These are phyloP conservation scores for Lamproptera curius DNA, from an alignment of 2,888 invertebrate genomes.

Conservation along the genomic window DNA sequence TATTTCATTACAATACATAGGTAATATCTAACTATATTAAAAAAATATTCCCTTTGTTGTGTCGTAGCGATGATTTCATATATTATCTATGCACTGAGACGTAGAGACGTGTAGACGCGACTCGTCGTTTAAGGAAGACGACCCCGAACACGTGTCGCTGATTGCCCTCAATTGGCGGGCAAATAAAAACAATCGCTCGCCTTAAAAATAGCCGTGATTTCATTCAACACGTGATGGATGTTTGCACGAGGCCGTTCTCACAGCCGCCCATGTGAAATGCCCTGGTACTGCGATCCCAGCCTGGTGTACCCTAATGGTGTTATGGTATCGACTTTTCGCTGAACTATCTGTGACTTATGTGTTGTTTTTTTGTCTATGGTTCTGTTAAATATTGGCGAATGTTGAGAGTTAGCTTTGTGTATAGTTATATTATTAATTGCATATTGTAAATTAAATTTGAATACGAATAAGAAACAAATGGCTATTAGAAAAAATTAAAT, in stretches of 20 bases:
- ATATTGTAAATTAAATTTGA: too few species aligned
- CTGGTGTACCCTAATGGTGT: slow-evolving; percentile 58
- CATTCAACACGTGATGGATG: slow-evolving; percentile 73
- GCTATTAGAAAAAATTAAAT: too few species aligned
- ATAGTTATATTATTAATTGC: too few species aligned
- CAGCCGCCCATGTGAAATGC: slow-evolving; percentile 69
- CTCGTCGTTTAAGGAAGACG: slow-evolving; percentile 60
- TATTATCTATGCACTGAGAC: slow-evolving; percentile 9
- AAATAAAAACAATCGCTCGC: slow-evolving; percentile 77
- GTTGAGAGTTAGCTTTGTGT: too few species aligned
- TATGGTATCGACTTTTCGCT: slow-evolving; percentile 37
- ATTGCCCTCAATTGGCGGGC: slow-evolving; percentile 77
- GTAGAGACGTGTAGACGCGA: slow-evolving; percentile 36
- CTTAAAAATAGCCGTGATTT: slow-evolving; percentile 77
- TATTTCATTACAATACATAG: too few species aligned
- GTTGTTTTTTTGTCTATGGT: too few species aligned
- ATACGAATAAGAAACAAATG: too few species aligned
- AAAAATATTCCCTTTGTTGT: too few species aligned
- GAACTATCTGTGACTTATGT: too few species aligned
- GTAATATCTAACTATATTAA: too few species aligned
- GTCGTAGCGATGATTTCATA: too few species aligned
- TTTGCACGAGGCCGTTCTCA: slow-evolving; percentile 65
- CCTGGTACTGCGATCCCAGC: slow-evolving; percentile 55
- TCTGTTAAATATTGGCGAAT: too few species aligned
- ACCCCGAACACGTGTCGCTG: slow-evolving; percentile 74